A percentile compares a stretch with the other conserved stretches of the same genome.
Conservation (phyloP, 2,113 vertebrate genomes). For the Rhinichthys klamathensis region DNA sequence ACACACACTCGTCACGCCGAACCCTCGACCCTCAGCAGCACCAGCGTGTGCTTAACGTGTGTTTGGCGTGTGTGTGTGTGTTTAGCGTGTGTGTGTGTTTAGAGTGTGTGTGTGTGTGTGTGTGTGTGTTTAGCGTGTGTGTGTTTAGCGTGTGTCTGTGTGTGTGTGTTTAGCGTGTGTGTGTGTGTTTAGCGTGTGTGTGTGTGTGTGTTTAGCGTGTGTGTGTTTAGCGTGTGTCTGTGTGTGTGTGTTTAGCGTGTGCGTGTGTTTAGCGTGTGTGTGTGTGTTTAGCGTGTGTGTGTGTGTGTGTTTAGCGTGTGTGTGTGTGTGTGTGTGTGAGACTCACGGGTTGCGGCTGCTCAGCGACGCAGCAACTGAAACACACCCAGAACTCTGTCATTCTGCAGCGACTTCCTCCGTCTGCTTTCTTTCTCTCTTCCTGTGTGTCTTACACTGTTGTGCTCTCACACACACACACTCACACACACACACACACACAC, state of each 20-base stretch:
- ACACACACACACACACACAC: too few species aligned
- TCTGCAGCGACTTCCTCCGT: slow-evolving; percentile 72
- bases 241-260: too few species aligned
- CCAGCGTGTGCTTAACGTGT: not conserved
- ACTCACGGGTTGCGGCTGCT: slow-evolving; percentile 89
- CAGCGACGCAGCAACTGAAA: slow-evolving; percentile 84
- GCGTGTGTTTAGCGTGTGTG: not conserved
- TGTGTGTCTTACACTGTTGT: not conserved
- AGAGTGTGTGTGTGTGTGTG: too few species aligned
- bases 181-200: not conserved
- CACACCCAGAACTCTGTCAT: slow-evolving; percentile 89
- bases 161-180: slow-evolving; percentile 24
- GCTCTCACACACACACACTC: not conserved
- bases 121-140: too few species aligned
- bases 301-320: too few species aligned
- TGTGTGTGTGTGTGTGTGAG: slow-evolving; percentile 14
- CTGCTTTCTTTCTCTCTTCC: slow-evolving; percentile 48
- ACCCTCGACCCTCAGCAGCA: not conserved
- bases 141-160: not conserved
- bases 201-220: not conserved
- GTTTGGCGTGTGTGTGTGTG: not conserved
- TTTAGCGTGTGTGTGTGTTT: slow-evolving; percentile 5
- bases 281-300: too few species aligned
- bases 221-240: too few species aligned
- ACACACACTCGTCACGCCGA: not conserved